A percentile compares a stretch with the other conserved stretches of the same genome.
Evolutionary conservation across 2,113 vertebrate genomes (phyloP).

Genomic region (Rissa tridactyla): DNA sequence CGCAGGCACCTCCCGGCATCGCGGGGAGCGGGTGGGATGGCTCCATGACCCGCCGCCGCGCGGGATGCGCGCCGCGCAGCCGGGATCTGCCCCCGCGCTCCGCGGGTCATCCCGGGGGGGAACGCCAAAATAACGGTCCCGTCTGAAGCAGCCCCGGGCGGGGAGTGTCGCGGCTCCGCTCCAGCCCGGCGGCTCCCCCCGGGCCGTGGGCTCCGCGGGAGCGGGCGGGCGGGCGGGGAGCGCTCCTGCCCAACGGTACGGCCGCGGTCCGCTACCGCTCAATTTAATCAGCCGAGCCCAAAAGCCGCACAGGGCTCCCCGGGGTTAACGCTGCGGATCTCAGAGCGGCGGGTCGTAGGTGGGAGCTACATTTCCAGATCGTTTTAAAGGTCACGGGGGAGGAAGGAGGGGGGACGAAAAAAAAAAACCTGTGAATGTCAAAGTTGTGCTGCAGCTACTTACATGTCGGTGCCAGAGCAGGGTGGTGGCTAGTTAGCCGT

Average conservation of each 20-base stretch:
- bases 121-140: neutral
- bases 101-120: neutral
- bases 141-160: neutral
- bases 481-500: constrained; percentile 79
- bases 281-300: constrained; percentile 1
- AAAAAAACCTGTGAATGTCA: constrained; percentile 71
- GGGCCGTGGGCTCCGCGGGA: neutral
- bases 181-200: neutral
- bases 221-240: neutral
- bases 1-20: neutral
- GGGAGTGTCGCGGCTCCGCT: neutral
- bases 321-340: constrained; percentile 36
- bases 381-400: constrained; percentile 72
- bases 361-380: constrained; percentile 49
- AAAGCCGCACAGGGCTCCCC: neutral
- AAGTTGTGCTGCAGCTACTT: constrained; percentile 86
- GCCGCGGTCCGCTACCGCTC: constrained; percentile 1
- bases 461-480: constrained; percentile 82
- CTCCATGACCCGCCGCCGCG: neutral
- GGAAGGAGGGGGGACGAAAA: neutral
- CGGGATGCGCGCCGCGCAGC: neutral
- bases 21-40: neutral
- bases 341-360: constrained; percentile 49
- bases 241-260: neutral
- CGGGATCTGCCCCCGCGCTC: neutral